Evolutionary conservation across 1,140 invertebrate genomes (phyloP), one percentile per base, ranked within the genome.

Genomic region (Apis cerana): DNA sequence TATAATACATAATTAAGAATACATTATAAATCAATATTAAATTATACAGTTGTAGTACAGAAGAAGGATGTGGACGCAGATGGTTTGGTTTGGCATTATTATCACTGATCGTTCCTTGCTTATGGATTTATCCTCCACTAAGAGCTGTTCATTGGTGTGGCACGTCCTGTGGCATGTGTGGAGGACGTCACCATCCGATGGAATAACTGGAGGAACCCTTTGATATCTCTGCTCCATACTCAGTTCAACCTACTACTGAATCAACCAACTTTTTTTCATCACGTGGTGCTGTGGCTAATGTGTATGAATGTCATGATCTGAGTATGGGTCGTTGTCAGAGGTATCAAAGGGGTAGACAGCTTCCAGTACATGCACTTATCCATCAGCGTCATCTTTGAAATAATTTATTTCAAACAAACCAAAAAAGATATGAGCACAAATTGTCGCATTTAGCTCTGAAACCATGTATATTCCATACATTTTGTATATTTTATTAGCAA

Each of bases 121-220:
- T 99, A 80, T 99, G 98, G 96, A 98, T 98, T 94, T 99, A 99
- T 95, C 96, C 97, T 88, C 98, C 97, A 61, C 95, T 98, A 33
- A 96, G 96, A 84, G 96, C 97, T 82, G 97, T 97, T 90, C 98
- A 99, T 94, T 95, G 96, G 94, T 97, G 97, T 88, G 97, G 97
- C 67, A 95, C 97, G 77, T 94, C 95, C 11, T 97, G 97, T 89
- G 96, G 96, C 33, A 91, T 97, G 50, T 97, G 97, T 86, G 98
- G 98, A n/a, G 97, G 97, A 1, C 95, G 96, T 82, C 98, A 98
- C 94, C 96, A 96, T 89, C 96, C 97, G 79, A 92, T 93, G 89
- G 94, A 94, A 92, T 95, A 95, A 93, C 92, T 92, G 91, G 90
- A 92, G 89, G 90, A 86, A 85, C 91, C 93, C 93, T 93, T 93